Evolutionary conservation across 2,113 vertebrate species (phyloP), one percentile per base, ranked within the genome.

Genomic region (Tragulus kanchil): DNA sequence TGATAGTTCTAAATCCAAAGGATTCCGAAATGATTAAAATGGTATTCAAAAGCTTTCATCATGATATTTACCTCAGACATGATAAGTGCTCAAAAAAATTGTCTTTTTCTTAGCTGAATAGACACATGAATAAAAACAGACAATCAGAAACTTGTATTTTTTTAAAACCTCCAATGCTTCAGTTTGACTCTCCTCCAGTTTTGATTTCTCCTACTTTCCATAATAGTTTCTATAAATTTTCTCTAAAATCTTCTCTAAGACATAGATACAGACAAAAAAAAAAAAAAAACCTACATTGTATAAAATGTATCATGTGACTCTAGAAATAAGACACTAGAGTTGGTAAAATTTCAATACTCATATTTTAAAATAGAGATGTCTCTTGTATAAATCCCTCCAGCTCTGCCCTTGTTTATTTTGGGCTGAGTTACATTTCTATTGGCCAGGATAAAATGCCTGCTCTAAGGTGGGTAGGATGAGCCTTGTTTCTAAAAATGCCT

Each of bases 331-430:
- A 83, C 23, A 56, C 0, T 3, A 1, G 65, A 92, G 23, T 83
- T 93, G 78, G 28, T 50, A 93, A 73, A 13, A 90, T 52, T 79
- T 86, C 15, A 90, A 64, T 65, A 56, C 13, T 90, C 36, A 52
- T 52, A 19, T 82, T 93, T 93, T 90, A 90, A 94, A 93, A 93
- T 61, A 94, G n/a, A 54, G 11, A 64, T 48, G 45, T 59, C 45
- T 88, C 15, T 73, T 8, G 13, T 36, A 26, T 69, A 89, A 95
- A 81, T 88, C 54, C 28, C 8, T 85, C 81, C 9, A 23, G 21
- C 48, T 77, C 31, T 64, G 59, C 4, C 16, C 42, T 85, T 9
- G 4, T 79, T 93, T 71, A 87, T 93, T 69, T 69, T 42, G 14
- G 23, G 75, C 16, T 54, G 3, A 87, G 31, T 88, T 77, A 65